Evolutionary conservation across 2,113 vertebrate genomes (phyloP).

Genomic region (Protobothrops mucrosquamatus): DNA sequence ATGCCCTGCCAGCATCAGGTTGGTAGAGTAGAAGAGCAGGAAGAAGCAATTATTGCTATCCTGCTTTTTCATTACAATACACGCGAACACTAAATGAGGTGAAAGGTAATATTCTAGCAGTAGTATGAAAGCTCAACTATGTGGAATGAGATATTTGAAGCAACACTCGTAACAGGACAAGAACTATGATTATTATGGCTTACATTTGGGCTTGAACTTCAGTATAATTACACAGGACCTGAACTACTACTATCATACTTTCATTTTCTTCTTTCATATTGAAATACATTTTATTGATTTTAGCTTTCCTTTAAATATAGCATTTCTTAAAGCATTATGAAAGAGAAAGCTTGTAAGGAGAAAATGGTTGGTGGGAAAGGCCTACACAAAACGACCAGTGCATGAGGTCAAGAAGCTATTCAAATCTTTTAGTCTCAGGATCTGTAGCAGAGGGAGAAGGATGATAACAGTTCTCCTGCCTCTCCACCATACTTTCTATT

Average conservation of each 20-base stretch:
- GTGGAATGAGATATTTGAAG: not conserved
- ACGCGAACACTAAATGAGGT: not conserved
- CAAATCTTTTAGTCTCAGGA: too few species aligned
- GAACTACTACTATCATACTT: not conserved
- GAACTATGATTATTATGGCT: not conserved
- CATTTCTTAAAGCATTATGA: too few species aligned
- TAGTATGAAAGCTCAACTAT: not conserved
- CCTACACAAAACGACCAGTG: too few species aligned
- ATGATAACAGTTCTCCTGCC: too few species aligned
- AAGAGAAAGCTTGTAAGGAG: too few species aligned
- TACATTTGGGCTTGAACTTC: not conserved
- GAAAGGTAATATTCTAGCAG: not conserved
- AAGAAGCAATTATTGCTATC: too few species aligned
- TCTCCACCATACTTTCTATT: too few species aligned
- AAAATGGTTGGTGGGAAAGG: too few species aligned
- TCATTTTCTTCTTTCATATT: not conserved
- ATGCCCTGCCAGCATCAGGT: too few species aligned
- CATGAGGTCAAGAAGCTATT: too few species aligned
- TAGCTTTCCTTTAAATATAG: not conserved
- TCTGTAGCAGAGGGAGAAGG: too few species aligned
- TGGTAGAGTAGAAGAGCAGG: too few species aligned
- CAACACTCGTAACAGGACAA: not conserved
- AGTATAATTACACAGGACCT: not conserved
- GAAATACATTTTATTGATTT: not conserved
- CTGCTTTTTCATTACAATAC: not conserved